A percentile compares a stretch with the other conserved stretches of the same genome.
These are phyloP conservation scores for Lanistes nyassanus DNA, from an alignment of 1,140 invertebrate genomes.

Conservation along the genomic window DNA sequence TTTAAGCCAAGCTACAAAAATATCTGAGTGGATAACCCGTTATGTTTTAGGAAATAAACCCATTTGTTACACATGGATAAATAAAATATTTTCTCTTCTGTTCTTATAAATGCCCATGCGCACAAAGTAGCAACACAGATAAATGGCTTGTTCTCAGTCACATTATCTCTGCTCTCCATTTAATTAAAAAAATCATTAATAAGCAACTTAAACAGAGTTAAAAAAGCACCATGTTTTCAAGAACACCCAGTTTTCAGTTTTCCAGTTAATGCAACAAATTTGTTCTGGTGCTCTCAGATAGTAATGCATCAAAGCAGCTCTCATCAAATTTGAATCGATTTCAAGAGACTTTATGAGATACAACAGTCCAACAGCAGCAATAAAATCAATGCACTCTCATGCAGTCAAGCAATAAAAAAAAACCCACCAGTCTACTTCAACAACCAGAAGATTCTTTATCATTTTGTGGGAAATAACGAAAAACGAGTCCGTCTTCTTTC, in stretches of 20 bases:
- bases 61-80: neutral
- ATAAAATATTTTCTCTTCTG: neutral
- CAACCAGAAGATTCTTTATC: neutral
- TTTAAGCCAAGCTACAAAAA: neutral
- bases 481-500: neutral
- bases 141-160: too few relatives aligned
- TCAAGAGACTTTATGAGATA: too few relatives aligned
- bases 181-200: neutral
- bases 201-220: neutral
- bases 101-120: neutral
- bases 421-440: neutral
- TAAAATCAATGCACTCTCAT: too few relatives aligned
- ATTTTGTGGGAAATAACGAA: neutral
- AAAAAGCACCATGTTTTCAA: too few relatives aligned
- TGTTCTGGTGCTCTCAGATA: too few relatives aligned
- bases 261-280: too few relatives aligned
- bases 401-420: neutral
- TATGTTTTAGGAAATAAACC: neutral
- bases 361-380: too few relatives aligned
- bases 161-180: too few relatives aligned
- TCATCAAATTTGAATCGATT: too few relatives aligned
- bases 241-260: too few relatives aligned
- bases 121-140: neutral
- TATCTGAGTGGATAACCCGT: neutral
- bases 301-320: too few relatives aligned